phyloP scores from a whole-genome alignment of 2,888 invertebrate species.

The Parnassius smintheus region DNA sequence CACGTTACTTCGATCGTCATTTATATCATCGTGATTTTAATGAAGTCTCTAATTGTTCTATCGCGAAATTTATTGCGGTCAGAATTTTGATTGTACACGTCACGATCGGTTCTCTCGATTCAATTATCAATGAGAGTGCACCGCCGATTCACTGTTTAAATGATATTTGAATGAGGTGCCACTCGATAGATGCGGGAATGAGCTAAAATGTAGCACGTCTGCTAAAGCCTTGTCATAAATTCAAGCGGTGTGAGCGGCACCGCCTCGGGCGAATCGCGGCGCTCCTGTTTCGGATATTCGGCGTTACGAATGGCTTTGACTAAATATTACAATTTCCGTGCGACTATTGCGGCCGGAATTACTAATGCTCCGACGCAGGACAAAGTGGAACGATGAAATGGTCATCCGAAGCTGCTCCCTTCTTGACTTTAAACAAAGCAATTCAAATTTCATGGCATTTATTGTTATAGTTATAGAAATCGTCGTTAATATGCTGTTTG shows the following conservation, averaged over 20 bases:
- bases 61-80: conserved; percentile 53
- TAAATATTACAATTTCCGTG: conserved; percentile 75
- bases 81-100: conserved; percentile 47
- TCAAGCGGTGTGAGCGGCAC: conserved; percentile 41
- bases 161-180: conserved; percentile 23
- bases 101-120: conserved; percentile 31
- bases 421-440: background rate
- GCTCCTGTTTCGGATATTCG: conserved; percentile 69
- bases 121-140: conserved; percentile 32
- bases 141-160: conserved; percentile 15
- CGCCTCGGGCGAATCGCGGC: conserved; percentile 55
- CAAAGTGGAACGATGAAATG: conserved; percentile 66
- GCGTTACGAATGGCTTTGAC: conserved; percentile 75
- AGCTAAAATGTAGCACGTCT: conserved; percentile 38
- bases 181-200: conserved; percentile 33
- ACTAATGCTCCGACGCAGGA: conserved; percentile 65
- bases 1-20: conserved; percentile 41
- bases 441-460: too few relatives aligned
- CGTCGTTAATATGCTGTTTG: too few relatives aligned
- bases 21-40: conserved; percentile 34
- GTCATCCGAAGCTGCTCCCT: background rate
- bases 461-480: too few relatives aligned
- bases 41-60: conserved; percentile 40
- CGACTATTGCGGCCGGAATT: conserved; percentile 71
- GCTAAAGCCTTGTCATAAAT: conserved; percentile 60